A percentile compares a stretch with the other conserved stretches of the same genome.
phyloP scores from a whole-genome alignment of 2,797 vertebrate species.

The Epinephelus malabaricus region DNA sequence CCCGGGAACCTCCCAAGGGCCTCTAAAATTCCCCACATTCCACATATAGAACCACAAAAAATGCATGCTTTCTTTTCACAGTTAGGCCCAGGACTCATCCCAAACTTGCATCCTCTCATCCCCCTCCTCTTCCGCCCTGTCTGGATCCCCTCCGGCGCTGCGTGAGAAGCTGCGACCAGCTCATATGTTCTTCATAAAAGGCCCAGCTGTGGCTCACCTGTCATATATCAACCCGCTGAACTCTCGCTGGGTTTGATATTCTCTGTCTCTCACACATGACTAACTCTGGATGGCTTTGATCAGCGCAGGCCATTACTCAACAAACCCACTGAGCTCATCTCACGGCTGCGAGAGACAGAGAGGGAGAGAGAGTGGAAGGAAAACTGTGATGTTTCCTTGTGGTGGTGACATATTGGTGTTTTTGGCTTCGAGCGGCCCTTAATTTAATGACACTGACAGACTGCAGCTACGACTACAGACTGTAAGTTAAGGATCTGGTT shows the following conservation, averaged over 20 bases:
- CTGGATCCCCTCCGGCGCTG: conserved; percentile 7
- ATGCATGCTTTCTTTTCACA: background rate
- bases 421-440: conserved; percentile 18
- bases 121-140: conserved; percentile 9
- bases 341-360: conserved; percentile 7
- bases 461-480: background rate
- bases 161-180: conserved; percentile 47
- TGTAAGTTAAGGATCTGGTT: background rate
- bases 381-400: conserved; percentile 27
- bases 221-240: conserved; percentile 51
- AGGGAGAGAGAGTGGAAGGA: conserved; percentile 3
- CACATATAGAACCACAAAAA: background rate
- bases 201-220: conserved; percentile 73
- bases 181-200: conserved; percentile 64
- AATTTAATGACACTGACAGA: background rate
- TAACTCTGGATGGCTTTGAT: conserved; percentile 62
- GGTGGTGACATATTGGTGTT: conserved; percentile 25
- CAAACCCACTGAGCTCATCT: conserved; percentile 68
- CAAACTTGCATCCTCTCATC: background rate
- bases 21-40: background rate
- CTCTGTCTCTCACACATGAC: conserved; percentile 54
- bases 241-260: conserved; percentile 34
- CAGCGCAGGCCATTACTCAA: conserved; percentile 63
- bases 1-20: conserved; percentile 13
- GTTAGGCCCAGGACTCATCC: background rate